Evolutionary conservation across 2,888 invertebrate species (phyloP), one percentile per base, ranked within the genome.

Genomic region (Gymnocheta viridis): DNA sequence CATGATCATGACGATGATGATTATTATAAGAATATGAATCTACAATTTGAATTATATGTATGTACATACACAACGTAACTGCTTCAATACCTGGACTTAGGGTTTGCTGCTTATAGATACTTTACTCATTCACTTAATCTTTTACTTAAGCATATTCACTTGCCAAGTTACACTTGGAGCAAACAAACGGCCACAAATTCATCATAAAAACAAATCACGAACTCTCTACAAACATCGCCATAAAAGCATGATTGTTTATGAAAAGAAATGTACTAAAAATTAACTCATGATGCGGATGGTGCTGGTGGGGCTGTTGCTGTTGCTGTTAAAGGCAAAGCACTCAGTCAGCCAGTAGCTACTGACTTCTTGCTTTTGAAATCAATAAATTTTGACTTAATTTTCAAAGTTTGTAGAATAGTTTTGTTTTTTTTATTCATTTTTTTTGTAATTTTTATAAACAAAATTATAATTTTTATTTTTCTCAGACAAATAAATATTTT

Each of bases 141-240:
- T 62, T 35, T 24, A 4, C 14, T 19, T 44, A 9, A 4, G 24
- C 4, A 7, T 41, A 24, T 41, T 29, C 35, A 73, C 22, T 80
- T 47, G 35, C 29, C 27, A 35, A 76, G 54, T 62, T 66, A 41
- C 60, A 78, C 60, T 72, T 76, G 64, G 66, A 66, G 38, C 51
- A 66, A 54, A 44, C 44, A 7, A 51, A 10, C 60, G 32, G 24
- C 17, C 5, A 47, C 17, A 54, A 66, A 67, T 81, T 67, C 81
- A 84, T 84, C 84, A 84, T 62, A 51, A 77, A 84, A 81, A 62
- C 84, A 81, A 73, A 81, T 77, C 84, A 84, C 84, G 84, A 84
- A 81, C 77, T 69, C 77, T 78, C 32, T n/a, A 60, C 67, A 32
- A 54, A 19, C 64, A 76, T 73, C 29, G 62, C 70, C 83, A 83